phyloP scores from a whole-genome alignment of 2,113 vertebrate species.

The Tragelaphus strepsiceros region DNA sequence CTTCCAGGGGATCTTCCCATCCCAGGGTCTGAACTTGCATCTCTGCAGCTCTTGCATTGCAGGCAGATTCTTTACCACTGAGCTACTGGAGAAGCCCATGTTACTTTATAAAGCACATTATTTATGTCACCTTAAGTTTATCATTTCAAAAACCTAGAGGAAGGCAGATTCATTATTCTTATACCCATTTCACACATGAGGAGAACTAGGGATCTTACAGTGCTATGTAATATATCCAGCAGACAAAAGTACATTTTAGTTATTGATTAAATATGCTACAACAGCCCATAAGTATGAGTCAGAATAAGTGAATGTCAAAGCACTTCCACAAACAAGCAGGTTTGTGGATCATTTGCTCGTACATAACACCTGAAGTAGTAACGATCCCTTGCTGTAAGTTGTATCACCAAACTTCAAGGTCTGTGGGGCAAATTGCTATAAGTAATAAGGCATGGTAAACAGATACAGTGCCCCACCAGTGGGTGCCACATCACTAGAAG shows the following conservation, averaged over 20 bases:
- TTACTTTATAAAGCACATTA: neutral
- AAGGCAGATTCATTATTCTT: neutral
- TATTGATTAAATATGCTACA: neutral
- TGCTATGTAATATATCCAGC: neutral
- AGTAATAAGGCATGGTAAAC: neutral
- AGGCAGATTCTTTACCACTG: neutral
- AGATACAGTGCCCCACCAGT: neutral
- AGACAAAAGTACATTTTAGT: neutral
- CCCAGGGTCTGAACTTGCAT: neutral
- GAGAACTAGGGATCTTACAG: neutral
- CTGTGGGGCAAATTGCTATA: neutral
- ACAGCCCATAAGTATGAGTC: neutral
- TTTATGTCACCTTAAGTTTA: neutral
- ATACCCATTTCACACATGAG: neutral
- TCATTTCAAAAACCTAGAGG: neutral
- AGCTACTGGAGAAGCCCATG: neutral
- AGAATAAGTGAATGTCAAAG: neutral
- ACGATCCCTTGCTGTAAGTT: neutral
- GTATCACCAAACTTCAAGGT: neutral
- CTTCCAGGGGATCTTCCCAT: neutral
- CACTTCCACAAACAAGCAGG: neutral
- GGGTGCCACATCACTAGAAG: neutral
- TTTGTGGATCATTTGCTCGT: neutral
- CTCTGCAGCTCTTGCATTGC: neutral
- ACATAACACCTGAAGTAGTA: neutral